phyloP scores from a whole-genome alignment of 2,888 invertebrate species.

The Cosmopolites sordidus region DNA sequence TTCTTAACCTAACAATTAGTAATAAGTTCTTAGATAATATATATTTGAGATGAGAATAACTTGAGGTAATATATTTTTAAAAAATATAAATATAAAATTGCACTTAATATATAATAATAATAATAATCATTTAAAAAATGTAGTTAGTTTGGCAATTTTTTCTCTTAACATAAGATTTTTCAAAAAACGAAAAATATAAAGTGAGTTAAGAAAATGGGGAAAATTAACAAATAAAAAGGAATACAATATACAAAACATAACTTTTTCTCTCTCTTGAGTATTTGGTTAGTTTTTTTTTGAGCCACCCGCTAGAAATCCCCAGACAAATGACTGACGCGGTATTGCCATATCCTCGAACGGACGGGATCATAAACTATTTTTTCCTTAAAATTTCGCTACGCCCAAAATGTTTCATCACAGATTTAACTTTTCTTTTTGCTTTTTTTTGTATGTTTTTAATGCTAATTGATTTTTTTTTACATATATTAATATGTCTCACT shows the following conservation, averaged over 20 bases:
- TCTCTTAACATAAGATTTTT: constrained; percentile 7
- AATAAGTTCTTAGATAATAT: constrained; percentile 14
- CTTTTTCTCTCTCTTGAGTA: constrained; percentile 1
- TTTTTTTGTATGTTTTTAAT: background rate
- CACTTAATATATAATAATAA: constrained; percentile 37
- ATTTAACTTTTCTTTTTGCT: constrained; percentile 13
- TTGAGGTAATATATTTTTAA: constrained; percentile 43
- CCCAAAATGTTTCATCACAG: constrained; percentile 21
- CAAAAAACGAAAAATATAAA: too few species aligned
- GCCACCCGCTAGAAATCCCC: background rate
- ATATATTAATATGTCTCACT: constrained; percentile 1
- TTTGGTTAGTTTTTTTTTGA: constrained; percentile 9
- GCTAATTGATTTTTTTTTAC: background rate
- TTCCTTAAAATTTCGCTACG: constrained; percentile 10
- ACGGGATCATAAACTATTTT: constrained; percentile 10
- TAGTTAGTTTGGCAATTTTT: constrained; percentile 44
- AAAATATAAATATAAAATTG: constrained; percentile 39
- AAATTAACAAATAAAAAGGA: background rate
- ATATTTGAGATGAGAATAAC: constrained; percentile 40
- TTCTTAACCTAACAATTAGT: constrained; percentile 30
- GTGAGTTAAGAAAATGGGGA: too few species aligned
- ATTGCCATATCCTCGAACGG: constrained; percentile 1
- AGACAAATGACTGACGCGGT: background rate
- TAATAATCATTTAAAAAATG: constrained; percentile 23
- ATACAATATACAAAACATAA: background rate